Base-by-base conservation (phyloP, 2,113 vertebrate species). In the Rattus rattus region DNA sequence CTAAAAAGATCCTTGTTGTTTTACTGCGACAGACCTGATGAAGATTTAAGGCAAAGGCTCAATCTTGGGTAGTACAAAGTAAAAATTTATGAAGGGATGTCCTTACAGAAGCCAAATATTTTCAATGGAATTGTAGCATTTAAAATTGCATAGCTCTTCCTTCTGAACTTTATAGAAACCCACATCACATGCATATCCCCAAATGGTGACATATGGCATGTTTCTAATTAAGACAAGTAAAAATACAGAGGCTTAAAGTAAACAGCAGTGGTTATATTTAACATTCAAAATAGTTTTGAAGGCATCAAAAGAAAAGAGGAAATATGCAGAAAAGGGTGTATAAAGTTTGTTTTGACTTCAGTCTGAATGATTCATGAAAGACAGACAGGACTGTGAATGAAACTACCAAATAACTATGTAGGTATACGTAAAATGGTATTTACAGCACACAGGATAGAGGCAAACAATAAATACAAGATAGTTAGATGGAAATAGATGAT, bases 291-390 rank as follows among this genome's bases (percentile, higher is more conserved):
- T 91, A 20, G 8, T 73, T 91, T 94, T 92, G 19, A 52, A 26
- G 11, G 13, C 14, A n/a, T 17, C 5, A 24, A 17, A 86, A 2
- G 1, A 11, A 49, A 67, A 67, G 17, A 43, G 0, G 1, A 65
- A 20, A 9, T n/a, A 30, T 2, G 12, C 13, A 61, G 10, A 39
- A 8, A 20, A 5, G 0, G 4, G 7, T 49, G n/a, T 76, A 75
- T 63, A 39, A 86, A 69, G 16, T 7, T 69, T 90, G 33, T 20
- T 72, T 17, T 63, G 43, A 52, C 36, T 22, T 10, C 26, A 17
- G 0, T 24, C 4, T 65, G 81, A 94, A 77, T 91, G 36, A 36
- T 20, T 43, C 49, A 88, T 81, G 30, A 70, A 87, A 75, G 30
- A 79, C 9, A 28, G 36, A 10, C 22, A 67, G 52, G 39, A 20